A percentile compares a stretch with the other conserved stretches of the same genome.
Evolutionary conservation across 2,797 vertebrate genomes (phyloP).

Genomic region (Nannoperca australis): DNA sequence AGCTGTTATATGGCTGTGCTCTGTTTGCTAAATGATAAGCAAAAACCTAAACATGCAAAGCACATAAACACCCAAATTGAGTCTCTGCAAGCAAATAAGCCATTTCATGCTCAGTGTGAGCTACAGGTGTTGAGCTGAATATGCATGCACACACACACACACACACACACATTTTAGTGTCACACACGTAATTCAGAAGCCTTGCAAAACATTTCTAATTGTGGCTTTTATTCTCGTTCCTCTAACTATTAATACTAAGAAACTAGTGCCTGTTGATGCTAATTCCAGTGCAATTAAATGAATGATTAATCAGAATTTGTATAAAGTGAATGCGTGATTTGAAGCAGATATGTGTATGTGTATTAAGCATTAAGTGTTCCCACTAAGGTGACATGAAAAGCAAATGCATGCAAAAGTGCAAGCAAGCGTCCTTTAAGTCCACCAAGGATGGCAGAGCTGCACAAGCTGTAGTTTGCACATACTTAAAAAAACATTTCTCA

Average conservation of each 20-base stretch:
- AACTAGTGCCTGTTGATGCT: background rate
- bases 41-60: slow-evolving; percentile 38
- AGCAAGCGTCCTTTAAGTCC: background rate
- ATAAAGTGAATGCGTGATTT: background rate
- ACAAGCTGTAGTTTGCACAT: slow-evolving; percentile 9
- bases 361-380: background rate
- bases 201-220: slow-evolving; percentile 25
- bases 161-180: slow-evolving; percentile 3
- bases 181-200: slow-evolving; percentile 9
- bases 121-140: slow-evolving; percentile 61
- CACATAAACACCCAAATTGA: slow-evolving; percentile 26
- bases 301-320: background rate
- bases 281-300: slow-evolving; percentile 7
- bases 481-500: slow-evolving; percentile 5
- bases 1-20: background rate
- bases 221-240: slow-evolving; percentile 29
- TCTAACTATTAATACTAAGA: slow-evolving; percentile 1
- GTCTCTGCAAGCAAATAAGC: slow-evolving; percentile 36
- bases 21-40: slow-evolving; percentile 44
- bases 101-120: slow-evolving; percentile 49
- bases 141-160: slow-evolving; percentile 21
- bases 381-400: background rate
- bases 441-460: background rate
- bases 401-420: too few relatives aligned
- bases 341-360: background rate